Conservation (phyloP, 1,140 invertebrate species). For the Nasonia vitripennis region DNA sequence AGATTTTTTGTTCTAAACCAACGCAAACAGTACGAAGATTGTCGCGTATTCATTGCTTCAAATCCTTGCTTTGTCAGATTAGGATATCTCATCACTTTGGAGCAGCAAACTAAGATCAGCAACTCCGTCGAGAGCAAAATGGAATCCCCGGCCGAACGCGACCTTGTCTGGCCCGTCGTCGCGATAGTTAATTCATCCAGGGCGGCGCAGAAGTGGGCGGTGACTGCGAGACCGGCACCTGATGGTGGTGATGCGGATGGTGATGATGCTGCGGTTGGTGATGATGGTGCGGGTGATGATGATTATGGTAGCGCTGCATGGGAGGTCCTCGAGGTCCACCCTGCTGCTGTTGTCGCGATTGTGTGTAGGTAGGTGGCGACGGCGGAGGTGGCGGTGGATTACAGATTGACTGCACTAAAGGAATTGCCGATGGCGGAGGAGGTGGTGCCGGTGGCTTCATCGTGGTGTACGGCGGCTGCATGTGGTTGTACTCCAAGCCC, state of each 20-base stretch:
- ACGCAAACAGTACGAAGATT: too few species aligned
- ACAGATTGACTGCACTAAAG: conserved; percentile 69
- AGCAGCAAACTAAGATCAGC: too few species aligned
- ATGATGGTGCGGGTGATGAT: conserved; percentile 63
- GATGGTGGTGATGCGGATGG: conserved; percentile 63
- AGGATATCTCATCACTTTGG: too few species aligned
- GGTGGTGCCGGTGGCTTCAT: conserved; percentile 63
- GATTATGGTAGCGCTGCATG: conserved; percentile 41
- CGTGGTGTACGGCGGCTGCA: conserved; percentile 59
- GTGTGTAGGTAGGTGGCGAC: conserved; percentile 61
- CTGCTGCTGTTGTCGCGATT: conserved; percentile 58
- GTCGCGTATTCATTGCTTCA: too few species aligned
- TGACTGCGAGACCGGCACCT: conserved; percentile 67
- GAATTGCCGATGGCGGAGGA: conserved; percentile 56
- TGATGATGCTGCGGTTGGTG: conserved; percentile 54
- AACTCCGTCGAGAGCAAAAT: neutral
- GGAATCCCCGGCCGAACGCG: neutral
- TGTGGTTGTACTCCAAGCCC: conserved; percentile 62
- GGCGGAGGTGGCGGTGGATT: conserved; percentile 67
- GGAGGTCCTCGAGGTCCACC: conserved; percentile 50
- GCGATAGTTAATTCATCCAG: conserved; percentile 68
- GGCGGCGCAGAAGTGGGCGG: conserved; percentile 62
- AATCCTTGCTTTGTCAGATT: too few species aligned
- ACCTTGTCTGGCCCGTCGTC: conserved; percentile 22
- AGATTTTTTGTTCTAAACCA: too few species aligned